Percentiles rank a stretch among this genome's conserved stretches.
phyloP scores from a whole-genome alignment of 2,113 vertebrate genomes.

The Dryoscopus gambensis region DNA sequence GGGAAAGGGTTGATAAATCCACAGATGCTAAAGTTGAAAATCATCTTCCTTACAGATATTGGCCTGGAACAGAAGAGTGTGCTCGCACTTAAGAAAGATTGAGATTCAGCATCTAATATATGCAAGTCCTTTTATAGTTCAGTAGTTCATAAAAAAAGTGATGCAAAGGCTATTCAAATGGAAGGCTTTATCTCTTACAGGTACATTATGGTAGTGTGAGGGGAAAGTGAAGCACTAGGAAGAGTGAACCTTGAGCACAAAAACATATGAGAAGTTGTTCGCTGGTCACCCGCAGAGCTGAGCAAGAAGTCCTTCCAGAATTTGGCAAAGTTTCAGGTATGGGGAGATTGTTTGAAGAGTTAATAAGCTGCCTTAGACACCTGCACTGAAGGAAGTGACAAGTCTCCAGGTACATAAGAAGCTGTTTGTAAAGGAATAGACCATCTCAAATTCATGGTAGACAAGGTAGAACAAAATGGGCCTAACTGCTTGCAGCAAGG shows the following conservation, averaged over 20 bases:
- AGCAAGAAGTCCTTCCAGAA: not conserved
- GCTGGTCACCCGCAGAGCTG: not conserved
- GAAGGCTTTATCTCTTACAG: not conserved
- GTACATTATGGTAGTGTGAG: not conserved
- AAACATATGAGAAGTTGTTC: not conserved
- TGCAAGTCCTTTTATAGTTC: not conserved
- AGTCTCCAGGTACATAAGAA: not conserved
- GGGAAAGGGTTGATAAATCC: not conserved
- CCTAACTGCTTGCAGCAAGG: not conserved
- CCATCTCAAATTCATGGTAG: not conserved
- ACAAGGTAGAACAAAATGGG: not conserved
- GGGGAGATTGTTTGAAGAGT: not conserved
- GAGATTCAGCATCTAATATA: not conserved
- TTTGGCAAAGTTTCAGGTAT: rapidly evolving
- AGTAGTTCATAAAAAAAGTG: not conserved
- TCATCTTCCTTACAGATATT: not conserved
- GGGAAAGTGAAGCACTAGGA: not conserved
- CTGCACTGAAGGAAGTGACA: not conserved
- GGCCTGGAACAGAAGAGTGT: not conserved
- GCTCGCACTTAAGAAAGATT: not conserved
- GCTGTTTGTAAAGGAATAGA: not conserved
- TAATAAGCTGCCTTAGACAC: not conserved
- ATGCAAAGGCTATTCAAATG: not conserved
- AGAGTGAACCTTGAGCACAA: not conserved
- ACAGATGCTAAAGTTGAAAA: not conserved